These are phyloP conservation scores for Tachuris rubrigastra DNA, from an alignment of 2,113 vertebrate species.

Conservation along the genomic window DNA sequence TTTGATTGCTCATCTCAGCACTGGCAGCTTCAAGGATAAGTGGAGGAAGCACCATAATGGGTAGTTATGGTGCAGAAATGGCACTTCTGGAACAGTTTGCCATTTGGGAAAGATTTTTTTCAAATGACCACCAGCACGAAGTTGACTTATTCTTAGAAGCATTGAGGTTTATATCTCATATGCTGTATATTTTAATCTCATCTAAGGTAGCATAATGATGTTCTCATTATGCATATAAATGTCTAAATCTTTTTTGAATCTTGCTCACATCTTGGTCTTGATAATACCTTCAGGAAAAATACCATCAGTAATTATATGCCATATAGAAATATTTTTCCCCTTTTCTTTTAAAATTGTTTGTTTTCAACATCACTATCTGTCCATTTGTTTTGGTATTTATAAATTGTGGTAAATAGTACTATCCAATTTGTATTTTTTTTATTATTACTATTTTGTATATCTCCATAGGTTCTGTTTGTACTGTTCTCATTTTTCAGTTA, in stretches of 20 bases:
- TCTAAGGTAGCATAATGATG: background rate
- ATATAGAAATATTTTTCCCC: background rate
- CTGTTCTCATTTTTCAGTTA: background rate
- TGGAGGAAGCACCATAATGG: background rate
- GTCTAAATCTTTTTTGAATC: conserved; percentile 5
- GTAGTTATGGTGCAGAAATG: background rate
- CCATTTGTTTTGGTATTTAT: background rate
- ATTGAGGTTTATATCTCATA: background rate
- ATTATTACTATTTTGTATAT: background rate
- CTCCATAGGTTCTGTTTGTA: background rate
- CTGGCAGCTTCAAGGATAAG: background rate
- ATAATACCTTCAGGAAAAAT: background rate
- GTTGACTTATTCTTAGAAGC: background rate
- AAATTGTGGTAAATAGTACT: background rate
- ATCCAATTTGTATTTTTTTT: background rate
- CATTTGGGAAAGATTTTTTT: background rate
- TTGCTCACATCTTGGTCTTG: background rate
- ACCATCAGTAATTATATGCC: background rate
- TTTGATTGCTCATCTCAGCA: background rate
- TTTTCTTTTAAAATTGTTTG: background rate
- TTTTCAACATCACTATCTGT: background rate
- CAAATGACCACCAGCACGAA: background rate
- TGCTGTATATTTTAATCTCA: background rate
- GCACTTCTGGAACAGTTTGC: background rate
- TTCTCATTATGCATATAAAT: background rate